A percentile compares a stretch with the other conserved stretches of the same genome.
These are phyloP conservation scores for Malacoctenus gilli DNA, from an alignment of 2,797 vertebrate genomes.

Conservation along the genomic window DNA sequence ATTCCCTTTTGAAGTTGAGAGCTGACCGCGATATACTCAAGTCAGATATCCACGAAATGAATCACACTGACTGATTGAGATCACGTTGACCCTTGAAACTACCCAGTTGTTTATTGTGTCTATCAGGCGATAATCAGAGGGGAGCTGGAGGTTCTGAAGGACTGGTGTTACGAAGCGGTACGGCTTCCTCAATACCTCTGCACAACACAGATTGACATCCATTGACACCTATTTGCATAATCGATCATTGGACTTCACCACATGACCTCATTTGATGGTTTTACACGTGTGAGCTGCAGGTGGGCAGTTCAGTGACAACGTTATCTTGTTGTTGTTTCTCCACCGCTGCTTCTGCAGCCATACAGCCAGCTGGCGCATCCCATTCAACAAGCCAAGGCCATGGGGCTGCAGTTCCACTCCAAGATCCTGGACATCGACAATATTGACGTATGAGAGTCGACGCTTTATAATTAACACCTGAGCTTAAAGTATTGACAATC, in stretches of 20 bases:
- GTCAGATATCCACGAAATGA: too few species aligned
- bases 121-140: slow-evolving; percentile 91
- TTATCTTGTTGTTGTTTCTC: slow-evolving; percentile 11
- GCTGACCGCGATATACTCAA: background rate
- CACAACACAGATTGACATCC: too few species aligned
- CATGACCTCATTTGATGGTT: too few species aligned
- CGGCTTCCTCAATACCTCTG: slow-evolving; percentile 43
- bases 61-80: too few species aligned
- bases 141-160: slow-evolving; percentile 93
- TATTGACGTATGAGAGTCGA: slow-evolving; percentile 86
- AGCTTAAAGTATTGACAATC: background rate
- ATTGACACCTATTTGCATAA: too few species aligned
- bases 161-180: slow-evolving; percentile 98
- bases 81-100: background rate
- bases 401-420: slow-evolving; percentile 93
- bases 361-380: slow-evolving; percentile 94
- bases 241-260: too few species aligned
- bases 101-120: slow-evolving; percentile 32
- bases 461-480: background rate
- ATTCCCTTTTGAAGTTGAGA: background rate
- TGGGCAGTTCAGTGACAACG: background rate
- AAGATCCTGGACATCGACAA: slow-evolving; percentile 94
- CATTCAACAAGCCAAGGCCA: slow-evolving; percentile 90
- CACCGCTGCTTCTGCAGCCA: slow-evolving; percentile 78
- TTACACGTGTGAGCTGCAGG: background rate